phyloP scores from a whole-genome alignment of 2,888 invertebrate genomes.

The Leptinotarsa rubiginosa region DNA sequence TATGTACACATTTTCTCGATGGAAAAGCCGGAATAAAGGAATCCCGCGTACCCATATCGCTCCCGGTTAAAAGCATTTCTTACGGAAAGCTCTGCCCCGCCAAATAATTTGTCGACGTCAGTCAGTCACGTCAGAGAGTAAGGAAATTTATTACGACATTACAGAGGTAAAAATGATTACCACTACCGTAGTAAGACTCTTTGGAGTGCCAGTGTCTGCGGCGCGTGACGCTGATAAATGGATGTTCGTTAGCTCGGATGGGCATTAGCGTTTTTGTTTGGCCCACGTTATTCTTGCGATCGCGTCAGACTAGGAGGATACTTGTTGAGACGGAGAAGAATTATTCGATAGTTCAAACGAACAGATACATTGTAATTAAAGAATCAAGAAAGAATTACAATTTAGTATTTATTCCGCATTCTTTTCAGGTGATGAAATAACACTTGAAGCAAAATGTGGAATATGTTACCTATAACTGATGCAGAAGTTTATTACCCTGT shows the following conservation, averaged over 20 bases:
- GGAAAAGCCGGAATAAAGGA: constrained; percentile 17
- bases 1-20: constrained; percentile 16
- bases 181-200: constrained; percentile 14
- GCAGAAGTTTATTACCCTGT: no score
- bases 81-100: constrained; percentile 20
- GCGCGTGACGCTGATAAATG: constrained; percentile 37
- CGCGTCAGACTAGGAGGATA: neutral
- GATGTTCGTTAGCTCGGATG: constrained; percentile 34
- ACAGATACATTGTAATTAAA: no score
- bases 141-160: constrained; percentile 41
- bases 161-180: constrained; percentile 40
- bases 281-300: constrained; percentile 21
- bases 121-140: constrained; percentile 31
- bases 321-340: neutral
- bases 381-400: no score
- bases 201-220: constrained; percentile 11
- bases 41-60: constrained; percentile 6
- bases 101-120: constrained; percentile 37
- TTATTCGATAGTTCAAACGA: no score
- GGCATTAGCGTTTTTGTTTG: constrained; percentile 36
- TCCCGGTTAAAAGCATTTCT: constrained; percentile 23
- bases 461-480: no score
- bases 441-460: no score
- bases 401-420: no score
- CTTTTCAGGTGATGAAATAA: no score